Evolutionary conservation across 2,797 vertebrate genomes (phyloP).

Genomic region (Sebastes flavidus): DNA sequence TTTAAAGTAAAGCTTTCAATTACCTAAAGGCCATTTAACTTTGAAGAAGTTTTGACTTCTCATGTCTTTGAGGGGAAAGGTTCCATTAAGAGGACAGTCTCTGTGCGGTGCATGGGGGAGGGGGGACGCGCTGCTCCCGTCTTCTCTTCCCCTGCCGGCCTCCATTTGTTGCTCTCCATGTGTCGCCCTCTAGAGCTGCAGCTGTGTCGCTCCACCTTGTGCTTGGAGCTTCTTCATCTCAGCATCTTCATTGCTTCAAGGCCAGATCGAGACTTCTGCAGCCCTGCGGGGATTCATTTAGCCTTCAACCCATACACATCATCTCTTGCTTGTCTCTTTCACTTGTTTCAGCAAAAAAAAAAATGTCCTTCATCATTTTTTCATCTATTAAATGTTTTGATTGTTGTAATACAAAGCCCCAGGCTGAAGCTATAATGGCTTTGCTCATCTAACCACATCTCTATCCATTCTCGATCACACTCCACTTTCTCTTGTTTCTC

Average conservation of each 20-base stretch:
- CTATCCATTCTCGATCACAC: conserved; percentile 8
- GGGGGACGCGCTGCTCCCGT: conserved; percentile 9
- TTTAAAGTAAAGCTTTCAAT: conserved; percentile 73
- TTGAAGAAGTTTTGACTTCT: conserved; percentile 76
- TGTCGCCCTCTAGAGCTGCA: conserved; percentile 18
- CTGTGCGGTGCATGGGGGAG: conserved; percentile 58
- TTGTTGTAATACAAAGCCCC: conserved; percentile 14
- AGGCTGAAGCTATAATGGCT: conserved; percentile 45
- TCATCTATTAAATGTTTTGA: conserved; percentile 22
- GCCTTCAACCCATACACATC: conserved; percentile 2
- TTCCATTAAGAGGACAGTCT: conserved; percentile 55
- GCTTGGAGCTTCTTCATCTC: conserved; percentile 34
- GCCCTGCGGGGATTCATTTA: conserved; percentile 23
- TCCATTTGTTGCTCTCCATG: conserved; percentile 45
- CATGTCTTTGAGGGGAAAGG: conserved; percentile 77
- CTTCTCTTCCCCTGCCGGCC: conserved; percentile 19
- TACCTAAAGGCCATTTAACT: conserved; percentile 89
- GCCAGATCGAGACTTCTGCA: conserved; percentile 1
- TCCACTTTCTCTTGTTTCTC: not conserved
- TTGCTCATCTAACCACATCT: conserved; percentile 38
- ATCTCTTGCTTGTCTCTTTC: conserved; percentile 22
- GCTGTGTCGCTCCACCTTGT: conserved; percentile 1
- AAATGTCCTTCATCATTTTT: conserved; percentile 7
- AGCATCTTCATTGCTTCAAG: conserved; percentile 46
- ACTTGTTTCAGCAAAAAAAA: conserved; percentile 21